Percentiles rank a stretch among this genome's conserved stretches.
Conservation (phyloP, 1,140 invertebrate species). For the Leguminivora glycinivorella region DNA sequence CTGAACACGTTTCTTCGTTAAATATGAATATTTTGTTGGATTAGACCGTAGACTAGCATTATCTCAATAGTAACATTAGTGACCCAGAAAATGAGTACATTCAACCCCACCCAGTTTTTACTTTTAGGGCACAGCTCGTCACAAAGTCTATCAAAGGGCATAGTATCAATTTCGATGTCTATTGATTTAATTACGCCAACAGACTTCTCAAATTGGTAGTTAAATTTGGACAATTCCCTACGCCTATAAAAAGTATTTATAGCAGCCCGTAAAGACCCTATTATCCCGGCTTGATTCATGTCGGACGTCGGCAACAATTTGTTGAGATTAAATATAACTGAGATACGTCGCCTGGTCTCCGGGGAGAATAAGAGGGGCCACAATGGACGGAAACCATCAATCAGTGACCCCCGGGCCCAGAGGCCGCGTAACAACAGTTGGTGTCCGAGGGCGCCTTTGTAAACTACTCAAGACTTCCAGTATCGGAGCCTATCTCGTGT, state of each 20-base stretch:
- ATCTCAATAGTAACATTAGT: background rate
- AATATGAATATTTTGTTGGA: constrained; percentile 10
- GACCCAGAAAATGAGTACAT: constrained; percentile 14
- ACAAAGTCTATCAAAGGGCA: constrained; percentile 9
- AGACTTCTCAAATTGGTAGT: background rate
- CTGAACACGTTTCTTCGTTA: background rate
- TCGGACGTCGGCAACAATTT: constrained; percentile 16
- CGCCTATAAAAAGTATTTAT: constrained; percentile 1
- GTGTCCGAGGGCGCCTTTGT: background rate
- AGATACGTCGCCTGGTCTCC: constrained; percentile 29
- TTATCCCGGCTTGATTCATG: constrained; percentile 22
- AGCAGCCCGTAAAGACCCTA: constrained; percentile 7
- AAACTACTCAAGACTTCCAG: background rate
- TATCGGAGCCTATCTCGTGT: background rate
- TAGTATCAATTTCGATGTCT: constrained; percentile 1
- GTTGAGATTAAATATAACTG: constrained; percentile 26
- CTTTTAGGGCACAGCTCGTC: background rate
- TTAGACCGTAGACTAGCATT: background rate
- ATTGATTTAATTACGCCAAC: constrained; percentile 19
- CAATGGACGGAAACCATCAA: constrained; percentile 73
- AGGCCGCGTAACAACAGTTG: background rate
- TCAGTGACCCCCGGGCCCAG: constrained; percentile 55
- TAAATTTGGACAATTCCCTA: constrained; percentile 1
- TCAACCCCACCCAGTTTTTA: background rate
- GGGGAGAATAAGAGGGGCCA: constrained; percentile 54